These are phyloP conservation scores for Vultur gryphus DNA, from an alignment of 2,797 vertebrate species.

Conservation along the genomic window DNA sequence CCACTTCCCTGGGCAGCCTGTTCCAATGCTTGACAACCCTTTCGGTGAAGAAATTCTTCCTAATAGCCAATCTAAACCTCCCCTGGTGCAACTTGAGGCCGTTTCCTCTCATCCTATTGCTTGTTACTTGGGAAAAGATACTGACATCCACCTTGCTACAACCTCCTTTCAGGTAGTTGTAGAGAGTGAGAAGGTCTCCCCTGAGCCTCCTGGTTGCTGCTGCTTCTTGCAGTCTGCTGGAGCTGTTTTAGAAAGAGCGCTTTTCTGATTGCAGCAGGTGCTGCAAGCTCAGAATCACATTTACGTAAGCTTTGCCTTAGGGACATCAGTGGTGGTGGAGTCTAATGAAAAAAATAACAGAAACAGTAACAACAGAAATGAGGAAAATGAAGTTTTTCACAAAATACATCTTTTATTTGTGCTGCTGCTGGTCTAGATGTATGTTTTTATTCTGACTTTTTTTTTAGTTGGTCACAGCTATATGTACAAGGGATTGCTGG, in stretches of 20 bases:
- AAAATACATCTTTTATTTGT: neutral
- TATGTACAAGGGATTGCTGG: neutral
- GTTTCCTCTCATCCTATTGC: accelerated
- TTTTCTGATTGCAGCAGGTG: neutral
- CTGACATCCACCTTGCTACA: accelerated
- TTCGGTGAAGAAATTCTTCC: neutral
- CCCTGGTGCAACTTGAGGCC: neutral
- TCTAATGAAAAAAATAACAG: neutral
- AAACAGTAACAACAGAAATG: neutral
- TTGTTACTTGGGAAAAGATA: neutral
- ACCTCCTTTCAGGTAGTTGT: neutral
- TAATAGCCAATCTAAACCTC: neutral
- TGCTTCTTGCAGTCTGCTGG: neutral
- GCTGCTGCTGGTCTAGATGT: neutral
- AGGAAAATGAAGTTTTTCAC: neutral
- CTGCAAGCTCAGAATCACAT: neutral
- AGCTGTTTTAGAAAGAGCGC: neutral
- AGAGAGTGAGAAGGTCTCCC: accelerated
- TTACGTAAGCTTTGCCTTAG: neutral
- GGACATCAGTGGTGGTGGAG: neutral
- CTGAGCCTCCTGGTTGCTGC: neutral
- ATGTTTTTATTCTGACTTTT: neutral
- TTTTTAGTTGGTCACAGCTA: neutral
- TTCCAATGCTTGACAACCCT: neutral
- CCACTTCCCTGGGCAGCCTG: neutral